Base-by-base conservation (phyloP, 2,888 invertebrate genomes). In the Pollenia griseotomentosa region DNA sequence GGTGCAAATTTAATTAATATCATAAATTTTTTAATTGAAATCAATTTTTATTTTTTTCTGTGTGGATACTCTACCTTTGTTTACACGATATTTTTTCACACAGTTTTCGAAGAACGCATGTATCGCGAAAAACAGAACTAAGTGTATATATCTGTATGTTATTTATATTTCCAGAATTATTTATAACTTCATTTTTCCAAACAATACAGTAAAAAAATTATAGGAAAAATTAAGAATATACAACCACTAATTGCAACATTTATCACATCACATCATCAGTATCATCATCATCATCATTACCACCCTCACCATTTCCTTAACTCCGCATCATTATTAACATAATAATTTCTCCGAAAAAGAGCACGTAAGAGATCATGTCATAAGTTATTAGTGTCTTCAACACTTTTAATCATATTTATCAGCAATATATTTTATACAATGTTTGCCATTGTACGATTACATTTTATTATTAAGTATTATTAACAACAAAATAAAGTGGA, bases 281-380 rank as follows among this genome's bases (percentile, higher is more conserved):
- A n/a, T n/a, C n/a, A 65, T 12, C 59, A 63, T 19, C 68, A 75
- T 65, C 59, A 55, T 42, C 16, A 71, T 55, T 12, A 11, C 10
- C 33, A 63, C 7, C 33, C 44, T 2, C 46, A 40, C 33, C 40
- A 65, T 73, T 82, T 63, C 57, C 11, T 51, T n/a, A 33, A 33
- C 33, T 51, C 73, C 65, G 12, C n/a, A 71, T 57, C 33, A 51
- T 33, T 33, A 19, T 51, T 2, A 51, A 53, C 23, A 33, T 33
- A 61, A 55, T 33, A 48, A 33, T 33, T 33, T 33, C 33, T 33
- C 33, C 33, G 19, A 48, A 44, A 55, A 33, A 51, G 53, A 53
- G 19, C 74, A 68, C 71, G 46, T 70, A 83, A 78, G 55, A 75
- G 86, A 83, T 86, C 80, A 86, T 81, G 86, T 77, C 83, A 83